Conservation (phyloP, 2,888 invertebrate species). For the Myopa tessellatipennis region DNA sequence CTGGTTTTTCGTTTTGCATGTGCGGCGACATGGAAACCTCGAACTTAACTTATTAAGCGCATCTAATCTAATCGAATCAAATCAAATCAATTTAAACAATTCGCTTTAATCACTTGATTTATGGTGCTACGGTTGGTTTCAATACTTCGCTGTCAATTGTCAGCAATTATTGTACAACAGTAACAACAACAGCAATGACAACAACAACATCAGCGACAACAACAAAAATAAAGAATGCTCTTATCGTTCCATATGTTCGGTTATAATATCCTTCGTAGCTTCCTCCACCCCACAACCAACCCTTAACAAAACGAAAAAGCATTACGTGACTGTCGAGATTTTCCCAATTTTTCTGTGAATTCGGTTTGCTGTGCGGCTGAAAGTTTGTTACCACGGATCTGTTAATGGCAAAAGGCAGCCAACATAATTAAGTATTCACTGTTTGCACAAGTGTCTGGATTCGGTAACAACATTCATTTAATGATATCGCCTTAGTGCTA, state of each 20-base stretch:
- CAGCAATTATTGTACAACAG: slow-evolving; percentile 7
- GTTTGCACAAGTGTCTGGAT: slow-evolving; percentile 29
- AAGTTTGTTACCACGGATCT: too few species aligned
- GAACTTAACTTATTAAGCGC: neutral
- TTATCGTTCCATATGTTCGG: slow-evolving; percentile 19
- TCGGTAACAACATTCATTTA: too few species aligned
- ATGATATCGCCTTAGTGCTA: neutral
- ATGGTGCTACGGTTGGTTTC: slow-evolving; percentile 1
- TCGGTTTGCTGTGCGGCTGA: too few species aligned
- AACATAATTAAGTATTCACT: slow-evolving; percentile 29
- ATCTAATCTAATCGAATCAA: slow-evolving; percentile 7
- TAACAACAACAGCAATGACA: slow-evolving; percentile 1
- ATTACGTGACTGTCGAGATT: slow-evolving; percentile 26
- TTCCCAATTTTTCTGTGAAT: neutral
- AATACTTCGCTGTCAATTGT: neutral
- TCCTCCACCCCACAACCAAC: neutral
- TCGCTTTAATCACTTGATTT: slow-evolving; percentile 33
- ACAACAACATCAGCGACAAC: neutral
- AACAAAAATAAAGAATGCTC: neutral
- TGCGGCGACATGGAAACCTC: neutral
- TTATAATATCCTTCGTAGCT: neutral
- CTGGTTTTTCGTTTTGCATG: neutral
- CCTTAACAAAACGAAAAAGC: slow-evolving; percentile 1
- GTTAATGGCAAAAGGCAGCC: neutral
- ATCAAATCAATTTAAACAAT: slow-evolving; percentile 23